These are phyloP conservation scores for Campylomormyrus numenius DNA, from an alignment of 2,113 vertebrate species.

Conservation along the genomic window DNA sequence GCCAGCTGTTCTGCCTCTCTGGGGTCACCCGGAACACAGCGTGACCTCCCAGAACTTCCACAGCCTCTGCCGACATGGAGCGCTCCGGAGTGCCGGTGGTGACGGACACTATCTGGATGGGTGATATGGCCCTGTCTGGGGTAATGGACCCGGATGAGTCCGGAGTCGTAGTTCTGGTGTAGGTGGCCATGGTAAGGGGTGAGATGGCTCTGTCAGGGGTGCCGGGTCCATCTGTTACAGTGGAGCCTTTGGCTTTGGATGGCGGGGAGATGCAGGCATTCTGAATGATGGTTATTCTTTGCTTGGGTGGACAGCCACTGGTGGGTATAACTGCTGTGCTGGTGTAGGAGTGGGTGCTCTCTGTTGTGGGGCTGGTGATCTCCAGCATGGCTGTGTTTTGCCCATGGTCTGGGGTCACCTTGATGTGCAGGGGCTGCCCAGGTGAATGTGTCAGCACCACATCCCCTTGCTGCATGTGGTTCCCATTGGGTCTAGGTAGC, in stretches of 20 bases:
- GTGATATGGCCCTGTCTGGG: constrained; percentile 84
- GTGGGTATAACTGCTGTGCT: constrained; percentile 94
- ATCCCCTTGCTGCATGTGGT: constrained; percentile 74
- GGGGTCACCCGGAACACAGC: constrained; percentile 82
- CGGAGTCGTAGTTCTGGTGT: constrained; percentile 74
- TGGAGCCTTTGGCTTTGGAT: constrained; percentile 66
- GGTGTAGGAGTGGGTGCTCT: constrained; percentile 78
- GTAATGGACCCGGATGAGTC: constrained; percentile 80
- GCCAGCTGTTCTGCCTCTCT: constrained; percentile 80
- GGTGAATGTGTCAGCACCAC: constrained; percentile 83
- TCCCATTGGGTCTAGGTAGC: constrained; percentile 69
- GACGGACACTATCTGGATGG: constrained; percentile 79
- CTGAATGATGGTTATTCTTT: constrained; percentile 92
- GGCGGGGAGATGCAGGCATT: constrained; percentile 73
- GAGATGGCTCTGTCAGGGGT: constrained; percentile 72
- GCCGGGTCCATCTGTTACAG: constrained; percentile 56
- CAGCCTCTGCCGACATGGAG: constrained; percentile 64
- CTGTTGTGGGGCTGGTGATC: constrained; percentile 82
- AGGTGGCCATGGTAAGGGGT: constrained; percentile 72
- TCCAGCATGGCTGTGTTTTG: constrained; percentile 87
- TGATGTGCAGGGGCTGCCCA: constrained; percentile 90
- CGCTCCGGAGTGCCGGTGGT: constrained; percentile 72
- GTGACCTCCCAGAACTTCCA: constrained; percentile 75
- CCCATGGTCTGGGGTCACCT: constrained; percentile 86
- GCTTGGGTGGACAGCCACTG: constrained; percentile 79